Evolutionary conservation across 1,140 invertebrate genomes (phyloP).

Genomic region (Nixonia krombeini): DNA sequence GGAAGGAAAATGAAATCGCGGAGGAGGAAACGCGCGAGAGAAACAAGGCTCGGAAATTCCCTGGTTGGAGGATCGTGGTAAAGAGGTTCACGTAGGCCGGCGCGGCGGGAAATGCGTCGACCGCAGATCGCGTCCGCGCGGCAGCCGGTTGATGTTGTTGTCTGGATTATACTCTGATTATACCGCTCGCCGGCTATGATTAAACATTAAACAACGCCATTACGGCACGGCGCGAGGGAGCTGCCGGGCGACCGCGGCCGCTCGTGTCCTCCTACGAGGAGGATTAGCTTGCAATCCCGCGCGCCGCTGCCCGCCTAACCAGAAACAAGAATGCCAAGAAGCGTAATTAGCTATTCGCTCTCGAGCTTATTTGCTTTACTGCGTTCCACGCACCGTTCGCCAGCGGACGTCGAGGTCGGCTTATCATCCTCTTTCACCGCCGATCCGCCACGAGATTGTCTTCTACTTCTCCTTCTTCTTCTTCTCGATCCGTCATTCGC

Average conservation of each 20-base stretch:
- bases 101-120: constrained; percentile 36
- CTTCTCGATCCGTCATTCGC: constrained; percentile 34
- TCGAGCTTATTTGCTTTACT: constrained; percentile 68
- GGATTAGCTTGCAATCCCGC: constrained; percentile 69
- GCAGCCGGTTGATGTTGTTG: constrained; percentile 61
- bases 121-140: constrained; percentile 52
- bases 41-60: too few species aligned
- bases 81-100: constrained; percentile 64
- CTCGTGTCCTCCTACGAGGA: constrained; percentile 69
- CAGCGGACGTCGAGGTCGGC: constrained; percentile 39
- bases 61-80: constrained; percentile 39
- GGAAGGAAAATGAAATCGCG: too few species aligned
- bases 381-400: constrained; percentile 65
- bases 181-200: constrained; percentile 67
- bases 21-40: too few species aligned
- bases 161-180: constrained; percentile 72
- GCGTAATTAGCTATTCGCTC: constrained; percentile 70
- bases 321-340: constrained; percentile 70
- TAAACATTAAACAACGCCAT: constrained; percentile 72
- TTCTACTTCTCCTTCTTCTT: constrained; percentile 29
- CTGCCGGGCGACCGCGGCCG: constrained; percentile 62
- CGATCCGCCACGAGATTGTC: constrained; percentile 32
- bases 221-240: constrained; percentile 45
- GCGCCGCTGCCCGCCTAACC: constrained; percentile 57
- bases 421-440: constrained; percentile 46